These are phyloP conservation scores for Rhagologus leucostigma DNA, from an alignment of 2,113 vertebrate species.

Conservation along the genomic window DNA sequence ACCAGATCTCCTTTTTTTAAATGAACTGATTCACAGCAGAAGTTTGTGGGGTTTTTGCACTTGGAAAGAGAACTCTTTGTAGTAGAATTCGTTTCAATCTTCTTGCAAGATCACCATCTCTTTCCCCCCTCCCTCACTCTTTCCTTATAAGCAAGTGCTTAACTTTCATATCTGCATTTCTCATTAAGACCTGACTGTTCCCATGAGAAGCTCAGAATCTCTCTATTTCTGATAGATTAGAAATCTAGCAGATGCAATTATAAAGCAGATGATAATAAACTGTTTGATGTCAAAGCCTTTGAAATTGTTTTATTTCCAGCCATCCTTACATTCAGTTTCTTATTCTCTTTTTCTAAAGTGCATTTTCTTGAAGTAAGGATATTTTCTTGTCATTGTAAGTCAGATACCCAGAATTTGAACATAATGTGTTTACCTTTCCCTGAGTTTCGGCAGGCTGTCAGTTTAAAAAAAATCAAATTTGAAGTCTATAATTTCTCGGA, in stretches of 20 bases:
- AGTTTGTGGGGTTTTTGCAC: neutral
- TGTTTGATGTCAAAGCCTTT: constrained; percentile 25
- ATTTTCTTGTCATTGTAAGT: constrained; percentile 2
- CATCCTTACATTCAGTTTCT: neutral
- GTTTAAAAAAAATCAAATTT: constrained; percentile 1
- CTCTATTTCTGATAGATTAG: constrained; percentile 4
- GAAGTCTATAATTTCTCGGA: neutral
- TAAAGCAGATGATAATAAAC: constrained; percentile 15
- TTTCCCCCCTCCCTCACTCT: too few relatives aligned
- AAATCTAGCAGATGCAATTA: constrained; percentile 12
- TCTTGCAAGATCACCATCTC: neutral
- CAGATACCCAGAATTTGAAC: neutral
- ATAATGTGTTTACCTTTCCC: constrained; percentile 18
- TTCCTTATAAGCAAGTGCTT: neutral
- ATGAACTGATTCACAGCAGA: neutral
- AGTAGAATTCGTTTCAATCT: neutral
- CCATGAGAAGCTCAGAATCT: neutral
- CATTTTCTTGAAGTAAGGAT: neutral
- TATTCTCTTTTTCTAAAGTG: neutral
- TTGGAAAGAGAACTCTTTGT: neutral
- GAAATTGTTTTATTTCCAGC: neutral
- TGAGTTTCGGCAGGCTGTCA: neutral
- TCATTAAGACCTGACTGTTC: neutral
- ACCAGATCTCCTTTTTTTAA: neutral
- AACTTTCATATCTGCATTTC: neutral